A percentile compares a stretch with the other conserved stretches of the same genome.
phyloP scores from a whole-genome alignment of 2,888 invertebrate genomes.

The Azorinus chamasolen region DNA sequence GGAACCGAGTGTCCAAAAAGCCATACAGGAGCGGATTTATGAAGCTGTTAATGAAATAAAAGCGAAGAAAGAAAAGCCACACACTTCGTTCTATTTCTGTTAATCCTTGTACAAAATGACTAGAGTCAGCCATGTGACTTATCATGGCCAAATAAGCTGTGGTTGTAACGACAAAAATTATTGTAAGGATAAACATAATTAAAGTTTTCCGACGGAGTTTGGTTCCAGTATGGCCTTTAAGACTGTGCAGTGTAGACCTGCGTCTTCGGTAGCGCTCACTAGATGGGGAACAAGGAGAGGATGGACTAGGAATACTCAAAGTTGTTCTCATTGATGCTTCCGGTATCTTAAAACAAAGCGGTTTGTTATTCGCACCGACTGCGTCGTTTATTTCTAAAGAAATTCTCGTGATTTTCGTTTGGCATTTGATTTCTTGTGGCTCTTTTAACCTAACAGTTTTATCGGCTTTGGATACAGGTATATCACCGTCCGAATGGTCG shows the following conservation, averaged over 20 bases:
- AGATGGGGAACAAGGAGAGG: no score
- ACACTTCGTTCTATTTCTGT: conserved; percentile 30
- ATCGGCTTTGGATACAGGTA: no score
- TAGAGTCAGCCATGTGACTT: conserved; percentile 29
- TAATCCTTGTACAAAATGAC: conserved; percentile 26
- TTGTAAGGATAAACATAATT: conserved; percentile 62
- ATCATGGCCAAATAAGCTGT: conserved; percentile 53
- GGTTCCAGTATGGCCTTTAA: conserved; percentile 22
- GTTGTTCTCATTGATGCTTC: no score
- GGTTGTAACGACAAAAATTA: conserved; percentile 51
- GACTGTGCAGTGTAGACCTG: conserved; percentile 41
- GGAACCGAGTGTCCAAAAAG: conserved; percentile 58
- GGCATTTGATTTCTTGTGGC: not conserved
- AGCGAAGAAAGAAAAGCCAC: conserved; percentile 60
- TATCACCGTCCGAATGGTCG: conserved; percentile 9
- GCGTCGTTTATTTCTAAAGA: not conserved
- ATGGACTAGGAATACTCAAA: no score
- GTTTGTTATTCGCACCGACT: no score
- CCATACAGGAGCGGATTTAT: conserved; percentile 61
- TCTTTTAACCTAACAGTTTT: not conserved
- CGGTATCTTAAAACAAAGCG: no score
- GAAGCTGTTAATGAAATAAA: conserved; percentile 62
- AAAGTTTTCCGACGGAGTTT: conserved; percentile 57
- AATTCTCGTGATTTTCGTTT: not conserved
- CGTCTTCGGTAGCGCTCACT: conserved; percentile 29